Conservation (phyloP, 2,797 vertebrate genomes). For the Artibeus lituratus region DNA sequence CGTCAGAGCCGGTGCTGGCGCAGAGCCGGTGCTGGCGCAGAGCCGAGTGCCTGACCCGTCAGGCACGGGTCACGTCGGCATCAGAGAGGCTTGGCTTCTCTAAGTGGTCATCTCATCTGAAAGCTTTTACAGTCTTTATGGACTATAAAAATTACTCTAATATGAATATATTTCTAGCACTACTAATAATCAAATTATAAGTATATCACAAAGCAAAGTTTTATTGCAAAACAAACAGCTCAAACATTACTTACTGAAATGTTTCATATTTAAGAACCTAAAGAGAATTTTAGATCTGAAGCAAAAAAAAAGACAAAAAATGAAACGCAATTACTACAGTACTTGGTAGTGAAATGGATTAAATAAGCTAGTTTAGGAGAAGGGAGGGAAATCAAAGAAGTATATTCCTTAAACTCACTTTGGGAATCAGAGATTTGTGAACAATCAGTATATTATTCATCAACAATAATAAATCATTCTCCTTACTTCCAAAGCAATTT, state of each 20-base stretch:
- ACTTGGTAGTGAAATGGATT: neutral
- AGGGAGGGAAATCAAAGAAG: neutral
- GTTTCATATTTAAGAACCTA: neutral
- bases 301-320: slow-evolving; percentile 1
- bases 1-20: neutral
- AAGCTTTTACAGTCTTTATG: neutral
- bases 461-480: slow-evolving; percentile 1
- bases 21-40: neutral
- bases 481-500: neutral
- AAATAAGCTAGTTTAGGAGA: neutral
- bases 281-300: neutral
- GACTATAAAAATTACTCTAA: neutral
- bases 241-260: slow-evolving; percentile 20
- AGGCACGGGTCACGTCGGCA: neutral
- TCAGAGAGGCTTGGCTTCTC: neutral
- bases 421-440: neutral
- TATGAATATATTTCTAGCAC: neutral
- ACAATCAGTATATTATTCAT: neutral
- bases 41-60: too few relatives aligned
- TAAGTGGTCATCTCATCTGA: neutral
- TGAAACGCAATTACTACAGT: neutral
- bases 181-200: neutral
- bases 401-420: neutral
- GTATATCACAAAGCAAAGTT: neutral
- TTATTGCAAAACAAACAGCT: neutral